Evolutionary conservation across 2,888 invertebrate genomes (phyloP).

Genomic region (Pandemis heparana): DNA sequence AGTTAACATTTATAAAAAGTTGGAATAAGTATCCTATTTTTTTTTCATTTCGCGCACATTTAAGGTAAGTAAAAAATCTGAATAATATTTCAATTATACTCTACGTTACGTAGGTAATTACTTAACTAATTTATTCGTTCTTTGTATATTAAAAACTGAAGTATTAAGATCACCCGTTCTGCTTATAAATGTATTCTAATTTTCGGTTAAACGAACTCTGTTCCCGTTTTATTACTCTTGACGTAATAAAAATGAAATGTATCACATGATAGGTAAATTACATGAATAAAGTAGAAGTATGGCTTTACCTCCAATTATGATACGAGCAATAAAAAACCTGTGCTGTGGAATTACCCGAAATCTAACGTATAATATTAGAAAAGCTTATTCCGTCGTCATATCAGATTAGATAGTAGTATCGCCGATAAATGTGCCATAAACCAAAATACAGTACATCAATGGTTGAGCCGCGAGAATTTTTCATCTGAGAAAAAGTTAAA

Average conservation of each 20-base stretch:
- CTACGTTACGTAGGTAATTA: neutral
- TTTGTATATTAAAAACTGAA: neutral
- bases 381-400: conserved; percentile 24
- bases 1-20: neutral
- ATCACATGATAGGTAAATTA: conserved; percentile 1
- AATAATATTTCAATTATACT: neutral
- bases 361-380: conserved; percentile 6
- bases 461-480: conserved; percentile 17
- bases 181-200: neutral
- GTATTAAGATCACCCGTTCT: neutral
- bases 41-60: too few species aligned
- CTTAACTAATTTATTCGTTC: neutral
- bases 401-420: conserved; percentile 32
- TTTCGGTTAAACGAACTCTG: neutral
- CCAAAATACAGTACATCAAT: conserved; percentile 32
- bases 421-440: conserved; percentile 18
- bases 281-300: conserved; percentile 12
- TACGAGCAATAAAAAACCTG: conserved; percentile 22
- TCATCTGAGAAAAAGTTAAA: conserved; percentile 4
- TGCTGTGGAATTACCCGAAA: conserved; percentile 17
- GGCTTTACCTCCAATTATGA: conserved; percentile 15
- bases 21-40: too few species aligned
- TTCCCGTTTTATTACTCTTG: neutral
- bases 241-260: conserved; percentile 18
- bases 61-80: too few species aligned